Evolutionary conservation across 2,113 vertebrate genomes (phyloP).

Genomic region (Otolemur garnettii): DNA sequence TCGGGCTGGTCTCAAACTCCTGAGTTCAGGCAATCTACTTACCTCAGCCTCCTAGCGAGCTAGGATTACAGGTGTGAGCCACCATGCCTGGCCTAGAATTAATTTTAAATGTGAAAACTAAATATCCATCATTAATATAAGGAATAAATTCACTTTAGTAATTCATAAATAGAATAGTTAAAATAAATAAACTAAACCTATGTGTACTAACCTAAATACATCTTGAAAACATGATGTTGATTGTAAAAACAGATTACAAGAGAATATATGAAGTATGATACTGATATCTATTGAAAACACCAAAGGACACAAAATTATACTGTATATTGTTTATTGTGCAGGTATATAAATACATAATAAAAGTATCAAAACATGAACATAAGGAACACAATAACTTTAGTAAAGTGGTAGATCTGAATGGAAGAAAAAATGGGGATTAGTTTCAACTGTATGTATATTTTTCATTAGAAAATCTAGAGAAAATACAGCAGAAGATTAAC

Average conservation of each 20-base stretch:
- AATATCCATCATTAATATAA: not conserved
- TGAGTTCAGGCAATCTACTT: no score
- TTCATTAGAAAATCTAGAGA: not conserved
- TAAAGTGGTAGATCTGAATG: not conserved
- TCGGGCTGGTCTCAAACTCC: no score
- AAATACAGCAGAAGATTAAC: not conserved
- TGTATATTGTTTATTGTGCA: not conserved
- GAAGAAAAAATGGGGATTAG: not conserved
- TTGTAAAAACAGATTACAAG: not conserved
- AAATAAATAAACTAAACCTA: not conserved
- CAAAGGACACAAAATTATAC: not conserved
- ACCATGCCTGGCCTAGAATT: not conserved
- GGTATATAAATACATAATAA: not conserved
- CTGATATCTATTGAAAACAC: not conserved
- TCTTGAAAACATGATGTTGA: not conserved
- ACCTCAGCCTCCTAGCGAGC: no score
- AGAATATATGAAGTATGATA: not conserved
- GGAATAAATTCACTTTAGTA: not conserved
- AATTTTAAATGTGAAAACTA: conserved; percentile 29
- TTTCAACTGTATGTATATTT: not conserved
- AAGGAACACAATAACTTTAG: not conserved
- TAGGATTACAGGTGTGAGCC: no score
- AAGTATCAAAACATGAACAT: conserved; percentile 1
- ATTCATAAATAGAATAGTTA: conserved; percentile 7
- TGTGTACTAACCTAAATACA: not conserved